phyloP scores from a whole-genome alignment of 1,140 invertebrate species.

The Propsilocerus akamusi region DNA sequence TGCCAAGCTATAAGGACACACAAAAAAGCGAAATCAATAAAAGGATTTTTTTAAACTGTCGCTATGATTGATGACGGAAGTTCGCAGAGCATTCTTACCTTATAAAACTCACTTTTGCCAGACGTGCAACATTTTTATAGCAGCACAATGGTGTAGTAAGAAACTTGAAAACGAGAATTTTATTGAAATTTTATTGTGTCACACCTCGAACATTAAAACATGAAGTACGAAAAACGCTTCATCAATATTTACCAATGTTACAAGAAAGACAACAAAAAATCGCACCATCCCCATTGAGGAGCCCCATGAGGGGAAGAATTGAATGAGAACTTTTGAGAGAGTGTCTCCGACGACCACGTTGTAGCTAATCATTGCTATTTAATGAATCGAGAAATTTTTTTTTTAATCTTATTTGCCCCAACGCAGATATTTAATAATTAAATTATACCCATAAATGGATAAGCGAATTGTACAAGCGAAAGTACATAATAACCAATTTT shows the following conservation, averaged over 20 bases:
- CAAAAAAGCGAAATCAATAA: background rate
- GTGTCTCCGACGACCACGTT: conserved; percentile 83
- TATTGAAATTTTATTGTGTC: background rate
- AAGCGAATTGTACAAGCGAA: conserved; percentile 62
- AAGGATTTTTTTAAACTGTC: background rate
- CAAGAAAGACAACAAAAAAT: conserved; percentile 57
- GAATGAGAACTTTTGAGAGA: conserved; percentile 60
- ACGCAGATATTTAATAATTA: background rate
- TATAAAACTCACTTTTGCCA: conserved; percentile 64
- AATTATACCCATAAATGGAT: conserved; percentile 62
- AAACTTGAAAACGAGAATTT: conserved; percentile 8
- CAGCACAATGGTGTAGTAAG: conserved; percentile 67
- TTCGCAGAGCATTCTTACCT: conserved; percentile 22
- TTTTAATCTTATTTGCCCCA: background rate
- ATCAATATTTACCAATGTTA: conserved; percentile 34
- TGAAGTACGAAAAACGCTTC: background rate
- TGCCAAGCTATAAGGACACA: background rate
- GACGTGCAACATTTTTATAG: conserved; percentile 57
- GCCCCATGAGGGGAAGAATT: conserved; percentile 30
- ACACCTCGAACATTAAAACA: background rate
- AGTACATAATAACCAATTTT: conserved; percentile 59
- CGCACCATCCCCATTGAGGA: conserved; percentile 34
- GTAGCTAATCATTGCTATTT: conserved; percentile 77
- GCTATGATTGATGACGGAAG: background rate
- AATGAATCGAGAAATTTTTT: conserved; percentile 7